Evolutionary conservation across 2,113 vertebrate species (phyloP), one percentile per base, ranked within the genome.

Genomic region (Leucosticte australis): DNA sequence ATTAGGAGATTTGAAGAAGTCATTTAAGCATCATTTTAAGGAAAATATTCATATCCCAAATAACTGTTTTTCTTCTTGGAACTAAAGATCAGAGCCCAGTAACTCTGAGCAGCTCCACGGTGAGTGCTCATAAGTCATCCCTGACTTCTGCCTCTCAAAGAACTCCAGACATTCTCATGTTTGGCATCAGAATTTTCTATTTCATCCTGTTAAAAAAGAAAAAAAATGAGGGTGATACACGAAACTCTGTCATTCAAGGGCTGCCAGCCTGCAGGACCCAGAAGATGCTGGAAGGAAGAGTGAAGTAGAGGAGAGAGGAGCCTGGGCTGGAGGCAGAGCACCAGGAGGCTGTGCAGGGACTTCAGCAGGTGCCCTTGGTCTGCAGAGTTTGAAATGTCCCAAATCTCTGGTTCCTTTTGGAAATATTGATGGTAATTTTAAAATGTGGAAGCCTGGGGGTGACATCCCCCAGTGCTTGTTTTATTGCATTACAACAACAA

Each of bases 171-270:
- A 44, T 18, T 55, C 21, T 53, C 13, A 8, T 65, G 42, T 67
- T 86, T 57, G 65, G 35, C 75, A 31, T 71, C 47, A 71, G 64
- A 78, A 69, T 78, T 62, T 78, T 89, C 19, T 73, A 9, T 76
- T 88, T 53, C 15, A 53, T n/a, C 73, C 70, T 73, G 18, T 7
- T 41, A 9, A 56, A 42, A 57, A 31, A 33, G 3, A 37, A 44
- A 60, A 26, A 26, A n/a, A 27, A 9, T 4, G 33, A 19, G 15
- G 44, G 62, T 94, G 83, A 87, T 89, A 7, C 5, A 33, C 13
- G 84, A 73, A 91, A 93, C 23, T 94, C 76, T 98, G 67, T 97
- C 83, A 35, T 97, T 98, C 49, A 95, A 98, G 98, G 97, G 87
- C 96, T 88, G 76, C 69, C 73, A 64, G 76, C 64, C 60, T 33